Percentiles rank a stretch among this genome's conserved stretches.
phyloP scores from a whole-genome alignment of 2,113 vertebrate species.

The Reinhardtius hippoglossoides region DNA sequence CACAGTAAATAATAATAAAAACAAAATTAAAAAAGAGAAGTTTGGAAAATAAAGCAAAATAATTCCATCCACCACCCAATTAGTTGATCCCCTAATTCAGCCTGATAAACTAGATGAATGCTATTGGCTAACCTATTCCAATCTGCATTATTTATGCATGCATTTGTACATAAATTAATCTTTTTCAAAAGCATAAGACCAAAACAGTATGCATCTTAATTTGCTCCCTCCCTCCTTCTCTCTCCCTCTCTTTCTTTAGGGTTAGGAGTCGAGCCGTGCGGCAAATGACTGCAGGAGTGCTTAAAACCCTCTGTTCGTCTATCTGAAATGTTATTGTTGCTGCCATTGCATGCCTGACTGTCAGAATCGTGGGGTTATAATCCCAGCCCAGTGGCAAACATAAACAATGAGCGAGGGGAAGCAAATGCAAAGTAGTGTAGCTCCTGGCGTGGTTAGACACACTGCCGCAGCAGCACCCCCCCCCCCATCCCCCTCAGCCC shows the following conservation, averaged over 20 bases:
- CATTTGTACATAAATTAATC: constrained; percentile 66
- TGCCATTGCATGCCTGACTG: constrained; percentile 56
- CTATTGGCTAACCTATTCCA: constrained; percentile 69
- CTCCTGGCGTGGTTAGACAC: constrained; percentile 63
- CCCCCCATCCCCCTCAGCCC: not conserved
- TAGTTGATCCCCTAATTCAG: constrained; percentile 31
- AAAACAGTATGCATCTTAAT: constrained; percentile 73
- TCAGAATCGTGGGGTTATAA: constrained; percentile 72
- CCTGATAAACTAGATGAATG: constrained; percentile 52
- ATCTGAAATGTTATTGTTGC: constrained; percentile 64
- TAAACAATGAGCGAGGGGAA: constrained; percentile 71
- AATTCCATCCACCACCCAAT: constrained; percentile 54
- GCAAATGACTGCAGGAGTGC: constrained; percentile 67
- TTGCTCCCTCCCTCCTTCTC: constrained; percentile 24
- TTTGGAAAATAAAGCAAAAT: constrained; percentile 47
- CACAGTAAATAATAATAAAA: constrained; percentile 1
- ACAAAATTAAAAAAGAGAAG: not conserved
- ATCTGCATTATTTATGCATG: constrained; percentile 71
- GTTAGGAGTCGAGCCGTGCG: constrained; percentile 43
- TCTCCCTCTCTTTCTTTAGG: constrained; percentile 21
- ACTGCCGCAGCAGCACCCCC: not conserved
- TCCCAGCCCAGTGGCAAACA: constrained; percentile 74
- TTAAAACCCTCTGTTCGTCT: constrained; percentile 62
- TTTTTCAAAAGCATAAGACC: constrained; percentile 63
- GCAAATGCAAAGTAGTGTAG: constrained; percentile 61